Percentiles rank a stretch among this genome's conserved stretches.
Evolutionary conservation across 2,113 vertebrate species (phyloP).

Genomic region (Calyptomena viridis): DNA sequence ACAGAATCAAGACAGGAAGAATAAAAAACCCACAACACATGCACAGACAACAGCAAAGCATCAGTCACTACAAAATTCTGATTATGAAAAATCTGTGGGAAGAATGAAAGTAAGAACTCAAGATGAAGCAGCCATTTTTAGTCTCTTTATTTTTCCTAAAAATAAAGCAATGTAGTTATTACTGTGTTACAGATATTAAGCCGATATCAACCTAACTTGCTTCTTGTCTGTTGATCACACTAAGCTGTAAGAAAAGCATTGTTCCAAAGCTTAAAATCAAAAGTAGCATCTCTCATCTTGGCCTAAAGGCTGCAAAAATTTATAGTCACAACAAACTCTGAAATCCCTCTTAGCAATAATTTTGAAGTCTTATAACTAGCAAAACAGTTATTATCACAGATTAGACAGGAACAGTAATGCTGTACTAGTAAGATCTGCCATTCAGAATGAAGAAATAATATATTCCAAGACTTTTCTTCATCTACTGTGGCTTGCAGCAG

Average conservation of each 20-base stretch:
- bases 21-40: not conserved
- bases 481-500: not conserved
- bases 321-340: not conserved
- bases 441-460: not conserved
- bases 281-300: not conserved
- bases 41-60: not conserved
- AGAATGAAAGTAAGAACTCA: not conserved
- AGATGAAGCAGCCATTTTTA: not conserved
- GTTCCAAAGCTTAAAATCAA: not conserved
- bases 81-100: not conserved
- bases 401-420: not conserved
- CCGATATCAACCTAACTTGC: not conserved
- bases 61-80: not conserved
- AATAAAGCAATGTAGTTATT: not conserved
- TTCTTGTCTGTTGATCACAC: not conserved
- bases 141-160: not conserved
- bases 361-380: not conserved
- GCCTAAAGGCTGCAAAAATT: not conserved
- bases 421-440: not conserved
- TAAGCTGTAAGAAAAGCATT: not conserved
- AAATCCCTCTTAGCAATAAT: not conserved
- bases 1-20: not conserved
- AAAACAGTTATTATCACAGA: not conserved
- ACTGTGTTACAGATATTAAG: not conserved
- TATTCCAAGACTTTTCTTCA: not conserved